Percentiles rank a stretch among this genome's conserved stretches.
Conservation (phyloP, 2,888 invertebrate species). For the Protophormia terraenovae region DNA sequence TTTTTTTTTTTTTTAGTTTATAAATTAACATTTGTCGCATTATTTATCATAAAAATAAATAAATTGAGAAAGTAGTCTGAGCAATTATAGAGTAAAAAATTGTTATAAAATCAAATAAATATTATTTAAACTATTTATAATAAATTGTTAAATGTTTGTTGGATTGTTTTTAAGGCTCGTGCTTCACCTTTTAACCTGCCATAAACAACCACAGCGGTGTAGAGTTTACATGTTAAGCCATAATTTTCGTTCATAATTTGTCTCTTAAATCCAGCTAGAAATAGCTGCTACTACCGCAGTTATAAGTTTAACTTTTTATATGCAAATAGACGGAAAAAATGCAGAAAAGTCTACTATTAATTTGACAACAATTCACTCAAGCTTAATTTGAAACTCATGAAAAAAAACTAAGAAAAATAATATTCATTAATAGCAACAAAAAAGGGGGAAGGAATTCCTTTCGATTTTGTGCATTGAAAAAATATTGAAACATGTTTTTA, state of each 20-base stretch:
- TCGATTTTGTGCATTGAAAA: neutral
- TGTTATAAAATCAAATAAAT: neutral
- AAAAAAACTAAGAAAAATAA: neutral
- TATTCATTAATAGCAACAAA: neutral
- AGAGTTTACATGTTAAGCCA: slow-evolving; percentile 57
- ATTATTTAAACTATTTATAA: neutral
- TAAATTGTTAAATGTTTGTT: neutral
- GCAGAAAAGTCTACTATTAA: slow-evolving; percentile 50
- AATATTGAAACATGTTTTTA: no score
- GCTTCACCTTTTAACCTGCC: slow-evolving; percentile 61
- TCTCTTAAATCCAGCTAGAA: slow-evolving; percentile 20
- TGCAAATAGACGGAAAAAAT: neutral
- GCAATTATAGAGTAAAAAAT: neutral
- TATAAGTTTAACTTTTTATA: neutral
- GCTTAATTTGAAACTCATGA: slow-evolving; percentile 34
- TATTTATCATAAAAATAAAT: neutral
- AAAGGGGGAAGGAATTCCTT: neutral
- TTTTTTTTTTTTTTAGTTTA: neutral
- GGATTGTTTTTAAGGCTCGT: slow-evolving; percentile 50
- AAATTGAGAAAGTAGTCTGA: slow-evolving; percentile 24
- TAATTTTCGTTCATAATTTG: slow-evolving; percentile 61
- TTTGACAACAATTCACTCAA: slow-evolving; percentile 66
- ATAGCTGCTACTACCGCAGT: neutral
- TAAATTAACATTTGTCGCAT: neutral
- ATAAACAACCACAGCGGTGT: slow-evolving; percentile 33